Evolutionary conservation across 2,797 vertebrate species (phyloP).

Genomic region (Tokudaia muenninki): DNA sequence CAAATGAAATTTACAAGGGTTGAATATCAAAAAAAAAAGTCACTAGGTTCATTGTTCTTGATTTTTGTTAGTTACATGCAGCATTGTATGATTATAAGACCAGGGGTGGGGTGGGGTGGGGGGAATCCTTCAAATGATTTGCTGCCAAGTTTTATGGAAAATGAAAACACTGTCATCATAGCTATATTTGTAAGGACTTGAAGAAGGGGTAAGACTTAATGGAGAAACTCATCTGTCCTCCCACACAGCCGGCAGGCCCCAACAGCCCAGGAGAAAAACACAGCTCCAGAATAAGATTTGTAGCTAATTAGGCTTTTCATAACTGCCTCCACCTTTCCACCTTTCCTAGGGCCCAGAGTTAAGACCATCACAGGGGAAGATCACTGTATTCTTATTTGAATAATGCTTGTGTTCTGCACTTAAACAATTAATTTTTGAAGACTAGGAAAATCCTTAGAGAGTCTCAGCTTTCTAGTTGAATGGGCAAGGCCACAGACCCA

Average conservation of each 20-base stretch:
- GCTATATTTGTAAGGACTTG: conserved; percentile 25
- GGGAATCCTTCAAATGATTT: neutral
- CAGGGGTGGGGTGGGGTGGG: too few species aligned
- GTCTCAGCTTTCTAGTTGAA: conserved; percentile 28
- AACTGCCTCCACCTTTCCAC: neutral
- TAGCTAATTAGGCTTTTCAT: neutral
- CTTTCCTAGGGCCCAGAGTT: neutral
- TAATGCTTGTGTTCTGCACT: neutral
- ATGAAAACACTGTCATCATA: neutral
- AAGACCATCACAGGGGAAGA: neutral
- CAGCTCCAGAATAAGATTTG: neutral
- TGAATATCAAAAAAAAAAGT: neutral
- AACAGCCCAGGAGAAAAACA: neutral
- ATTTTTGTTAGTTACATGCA: neutral
- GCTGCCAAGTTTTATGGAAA: conserved; percentile 34
- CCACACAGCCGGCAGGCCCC: neutral
- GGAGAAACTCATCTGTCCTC: neutral
- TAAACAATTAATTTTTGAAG: conserved; percentile 23
- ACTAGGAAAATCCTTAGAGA: neutral
- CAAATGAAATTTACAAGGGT: neutral
- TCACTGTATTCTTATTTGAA: neutral
- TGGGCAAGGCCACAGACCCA: neutral
- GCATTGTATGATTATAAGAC: neutral
- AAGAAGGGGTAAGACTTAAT: neutral
- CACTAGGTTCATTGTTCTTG: neutral